Conservation (phyloP, 2,888 invertebrate species). For the Stenolophus ochropezus region DNA sequence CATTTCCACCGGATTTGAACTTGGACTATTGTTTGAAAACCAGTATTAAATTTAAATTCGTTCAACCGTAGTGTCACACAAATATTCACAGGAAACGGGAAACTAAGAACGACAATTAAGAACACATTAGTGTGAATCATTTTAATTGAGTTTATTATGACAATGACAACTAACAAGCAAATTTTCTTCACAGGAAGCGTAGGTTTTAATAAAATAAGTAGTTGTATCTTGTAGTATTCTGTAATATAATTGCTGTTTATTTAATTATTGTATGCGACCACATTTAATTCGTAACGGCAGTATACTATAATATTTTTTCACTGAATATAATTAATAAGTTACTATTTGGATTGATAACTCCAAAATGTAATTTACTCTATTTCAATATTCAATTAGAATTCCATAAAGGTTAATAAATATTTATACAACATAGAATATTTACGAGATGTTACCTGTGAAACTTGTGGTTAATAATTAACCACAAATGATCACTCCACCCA, state of each 20-base stretch:
- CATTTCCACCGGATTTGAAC: not conserved
- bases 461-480: too few relatives aligned
- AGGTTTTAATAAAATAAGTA: not conserved
- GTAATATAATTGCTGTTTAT: not conserved
- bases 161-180: not conserved
- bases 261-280: not conserved
- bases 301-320: too few relatives aligned
- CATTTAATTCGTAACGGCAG: too few relatives aligned
- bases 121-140: slow-evolving; percentile 14
- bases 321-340: too few relatives aligned
- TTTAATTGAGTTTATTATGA: not conserved
- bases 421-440: too few relatives aligned
- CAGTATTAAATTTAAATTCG: not conserved
- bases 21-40: not conserved
- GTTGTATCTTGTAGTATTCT: not conserved
- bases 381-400: too few relatives aligned
- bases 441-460: too few relatives aligned
- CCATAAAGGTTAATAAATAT: too few relatives aligned
- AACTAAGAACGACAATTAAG: not conserved
- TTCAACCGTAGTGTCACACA: not conserved
- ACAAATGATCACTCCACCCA: too few relatives aligned
- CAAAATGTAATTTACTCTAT: too few relatives aligned
- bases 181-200: not conserved
- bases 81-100: not conserved
- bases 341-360: too few relatives aligned